A percentile compares a stretch with the other conserved stretches of the same genome.
Evolutionary conservation across 1,140 invertebrate species (phyloP).

Genomic region (Scaptomyza graminum): DNA sequence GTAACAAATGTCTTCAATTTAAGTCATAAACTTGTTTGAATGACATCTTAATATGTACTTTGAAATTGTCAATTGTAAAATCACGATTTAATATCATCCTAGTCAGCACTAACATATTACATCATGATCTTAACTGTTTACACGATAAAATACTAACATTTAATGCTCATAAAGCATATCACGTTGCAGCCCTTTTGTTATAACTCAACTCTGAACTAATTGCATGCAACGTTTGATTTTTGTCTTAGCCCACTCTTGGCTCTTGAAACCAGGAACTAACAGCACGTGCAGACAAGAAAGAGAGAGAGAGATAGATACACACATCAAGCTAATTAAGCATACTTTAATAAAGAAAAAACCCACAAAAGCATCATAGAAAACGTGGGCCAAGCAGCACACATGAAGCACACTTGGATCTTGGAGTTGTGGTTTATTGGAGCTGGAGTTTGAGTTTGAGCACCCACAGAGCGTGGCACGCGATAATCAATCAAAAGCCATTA

Average conservation of each 20-base stretch:
- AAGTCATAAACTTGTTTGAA: too few relatives aligned
- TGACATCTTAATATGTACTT: too few relatives aligned
- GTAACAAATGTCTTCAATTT: too few relatives aligned
- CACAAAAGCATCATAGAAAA: constrained; percentile 59
- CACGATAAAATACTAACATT: neutral
- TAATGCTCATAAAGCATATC: neutral
- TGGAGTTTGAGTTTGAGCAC: constrained; percentile 51
- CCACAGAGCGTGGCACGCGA: constrained; percentile 78
- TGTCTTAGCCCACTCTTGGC: constrained; percentile 25
- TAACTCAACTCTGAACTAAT: constrained; percentile 34
- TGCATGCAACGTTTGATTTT: constrained; percentile 28
- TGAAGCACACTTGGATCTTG: constrained; percentile 31
- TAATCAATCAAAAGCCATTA: constrained; percentile 82
- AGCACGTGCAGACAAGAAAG: constrained; percentile 59
- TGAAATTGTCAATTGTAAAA: neutral
- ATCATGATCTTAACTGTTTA: neutral
- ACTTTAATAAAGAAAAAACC: constrained; percentile 65
- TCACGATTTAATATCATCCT: neutral
- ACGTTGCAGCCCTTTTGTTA: constrained; percentile 18
- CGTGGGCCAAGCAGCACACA: constrained; percentile 71
- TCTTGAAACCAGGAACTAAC: constrained; percentile 51
- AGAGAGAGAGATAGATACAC: constrained; percentile 43
- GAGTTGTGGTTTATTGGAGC: constrained; percentile 12
- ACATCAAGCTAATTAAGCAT: constrained; percentile 75
- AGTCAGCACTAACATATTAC: neutral